phyloP scores from a whole-genome alignment of 2,113 vertebrate genomes.

The Beaufortia kweichowensis region DNA sequence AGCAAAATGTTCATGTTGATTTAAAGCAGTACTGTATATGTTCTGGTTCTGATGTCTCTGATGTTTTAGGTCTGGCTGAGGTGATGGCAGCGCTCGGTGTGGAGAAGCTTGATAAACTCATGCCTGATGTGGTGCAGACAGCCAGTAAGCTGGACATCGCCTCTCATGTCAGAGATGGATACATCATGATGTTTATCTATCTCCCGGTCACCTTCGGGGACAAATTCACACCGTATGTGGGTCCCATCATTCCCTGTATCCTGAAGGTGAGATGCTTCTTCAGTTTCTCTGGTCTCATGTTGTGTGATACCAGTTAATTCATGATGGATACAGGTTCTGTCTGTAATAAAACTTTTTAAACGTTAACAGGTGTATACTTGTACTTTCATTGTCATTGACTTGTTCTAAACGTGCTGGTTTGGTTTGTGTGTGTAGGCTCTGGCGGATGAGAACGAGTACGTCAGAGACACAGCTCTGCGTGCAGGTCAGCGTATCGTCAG shows the following conservation, averaged over 20 bases:
- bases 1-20: too few species aligned
- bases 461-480: slow-evolving; percentile 91
- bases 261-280: slow-evolving; percentile 82
- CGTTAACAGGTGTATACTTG: too few species aligned
- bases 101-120: slow-evolving; percentile 96
- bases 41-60: background rate
- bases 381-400: too few species aligned
- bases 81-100: slow-evolving; percentile 97
- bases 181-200: slow-evolving; percentile 99
- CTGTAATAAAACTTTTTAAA: too few species aligned
- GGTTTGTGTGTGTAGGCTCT: slow-evolving; percentile 78
- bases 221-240: slow-evolving; percentile 94
- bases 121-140: slow-evolving; percentile 97
- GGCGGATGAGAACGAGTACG: slow-evolving; percentile 97
- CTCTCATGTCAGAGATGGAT: slow-evolving; percentile 96
- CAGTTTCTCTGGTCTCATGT: slow-evolving; percentile 60
- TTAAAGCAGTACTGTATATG: too few species aligned
- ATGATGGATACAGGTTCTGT: too few species aligned
- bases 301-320: background rate
- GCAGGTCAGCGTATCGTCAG: slow-evolving; percentile 95
- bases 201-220: slow-evolving; percentile 97
- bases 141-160: slow-evolving; percentile 97
- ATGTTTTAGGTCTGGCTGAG: slow-evolving; percentile 86
- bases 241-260: slow-evolving; percentile 97
- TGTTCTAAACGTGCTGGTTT: too few species aligned